These are phyloP conservation scores for Pterobdella sp. DNA, from an alignment of 2,888 invertebrate genomes.

Conservation along the genomic window DNA sequence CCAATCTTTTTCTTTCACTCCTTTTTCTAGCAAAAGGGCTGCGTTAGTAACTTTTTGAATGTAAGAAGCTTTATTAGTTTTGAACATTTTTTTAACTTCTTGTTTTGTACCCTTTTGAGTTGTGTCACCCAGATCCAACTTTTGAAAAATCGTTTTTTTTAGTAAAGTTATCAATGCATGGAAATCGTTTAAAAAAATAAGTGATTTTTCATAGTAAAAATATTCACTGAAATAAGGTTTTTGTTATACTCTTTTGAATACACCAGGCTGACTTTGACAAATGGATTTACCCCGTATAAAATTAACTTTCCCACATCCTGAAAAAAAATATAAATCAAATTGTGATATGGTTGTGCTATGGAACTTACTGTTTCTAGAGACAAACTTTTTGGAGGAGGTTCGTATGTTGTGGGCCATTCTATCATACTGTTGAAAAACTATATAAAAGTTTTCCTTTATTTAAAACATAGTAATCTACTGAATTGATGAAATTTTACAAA, in stretches of 20 bases:
- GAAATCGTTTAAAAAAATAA: neutral
- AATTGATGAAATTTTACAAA: no score
- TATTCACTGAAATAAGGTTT: neutral
- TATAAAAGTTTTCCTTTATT: neutral
- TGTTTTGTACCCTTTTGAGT: neutral
- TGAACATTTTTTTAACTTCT: neutral
- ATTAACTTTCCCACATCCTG: neutral
- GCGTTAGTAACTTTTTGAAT: neutral
- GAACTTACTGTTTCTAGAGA: neutral
- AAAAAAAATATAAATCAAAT: neutral
- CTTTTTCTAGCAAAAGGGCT: neutral
- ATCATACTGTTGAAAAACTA: neutral
- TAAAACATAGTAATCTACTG: no score
- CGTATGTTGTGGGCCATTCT: neutral
- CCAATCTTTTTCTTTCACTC: neutral
- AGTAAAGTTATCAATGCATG: neutral
- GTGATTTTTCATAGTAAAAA: neutral
- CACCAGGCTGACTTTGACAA: neutral
- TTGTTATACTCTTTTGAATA: neutral
- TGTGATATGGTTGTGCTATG: neutral
- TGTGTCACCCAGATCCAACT: conserved; percentile 10
- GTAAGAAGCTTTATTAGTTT: neutral
- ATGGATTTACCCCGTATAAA: neutral
- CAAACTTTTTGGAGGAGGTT: neutral
- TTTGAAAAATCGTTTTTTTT: neutral